Percentiles rank a stretch among this genome's conserved stretches.
These are phyloP conservation scores for Drosophila punjabiensis DNA, from an alignment of 1,140 invertebrate species.

Conservation along the genomic window DNA sequence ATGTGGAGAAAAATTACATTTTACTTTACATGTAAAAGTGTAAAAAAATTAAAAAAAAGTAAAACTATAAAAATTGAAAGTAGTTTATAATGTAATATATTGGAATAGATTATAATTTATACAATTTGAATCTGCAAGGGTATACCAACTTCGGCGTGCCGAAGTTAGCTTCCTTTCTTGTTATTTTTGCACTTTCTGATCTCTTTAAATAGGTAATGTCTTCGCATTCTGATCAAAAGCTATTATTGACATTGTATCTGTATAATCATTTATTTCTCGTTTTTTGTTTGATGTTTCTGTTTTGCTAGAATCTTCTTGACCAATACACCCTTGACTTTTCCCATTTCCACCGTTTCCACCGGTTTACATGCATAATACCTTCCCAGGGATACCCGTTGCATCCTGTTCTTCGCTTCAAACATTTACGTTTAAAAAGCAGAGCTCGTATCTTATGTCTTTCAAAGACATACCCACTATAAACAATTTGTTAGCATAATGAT, in stretches of 20 bases:
- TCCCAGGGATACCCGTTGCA: not conserved
- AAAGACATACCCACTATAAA: not conserved
- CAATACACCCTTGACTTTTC: conserved; percentile 9
- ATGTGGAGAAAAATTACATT: too few species aligned
- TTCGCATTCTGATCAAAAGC: not conserved
- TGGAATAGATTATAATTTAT: too few species aligned
- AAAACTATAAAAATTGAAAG: too few species aligned
- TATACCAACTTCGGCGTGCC: too few species aligned
- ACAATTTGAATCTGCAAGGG: too few species aligned
- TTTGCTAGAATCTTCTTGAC: not conserved
- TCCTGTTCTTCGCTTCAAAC: not conserved
- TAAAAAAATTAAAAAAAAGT: too few species aligned
- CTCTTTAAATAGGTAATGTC: not conserved
- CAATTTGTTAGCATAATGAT: too few species aligned
- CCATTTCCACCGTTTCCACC: not conserved
- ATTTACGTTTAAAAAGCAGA: not conserved
- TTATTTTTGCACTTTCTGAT: not conserved
- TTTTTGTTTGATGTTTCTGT: not conserved
- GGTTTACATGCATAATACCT: not conserved
- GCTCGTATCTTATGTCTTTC: not conserved
- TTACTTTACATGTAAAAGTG: too few species aligned
- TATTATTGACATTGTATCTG: conserved; percentile 2
- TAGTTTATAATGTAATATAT: too few species aligned
- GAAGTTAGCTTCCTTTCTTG: too few species aligned
- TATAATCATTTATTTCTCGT: not conserved